Evolutionary conservation across 1,140 invertebrate species (phyloP).

Genomic region (Cyclina sinensis): DNA sequence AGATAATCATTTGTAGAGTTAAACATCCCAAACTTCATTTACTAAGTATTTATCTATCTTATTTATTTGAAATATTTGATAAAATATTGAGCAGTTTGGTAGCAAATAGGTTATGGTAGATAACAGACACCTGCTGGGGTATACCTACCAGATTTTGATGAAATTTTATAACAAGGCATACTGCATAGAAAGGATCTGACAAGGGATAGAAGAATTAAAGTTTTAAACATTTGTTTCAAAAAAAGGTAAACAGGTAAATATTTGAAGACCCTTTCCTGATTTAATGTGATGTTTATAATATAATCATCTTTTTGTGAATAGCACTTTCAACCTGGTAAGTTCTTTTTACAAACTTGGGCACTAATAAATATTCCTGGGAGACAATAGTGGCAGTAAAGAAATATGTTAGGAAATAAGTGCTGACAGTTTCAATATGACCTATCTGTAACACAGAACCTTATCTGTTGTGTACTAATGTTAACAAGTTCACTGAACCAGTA

Average conservation of each 20-base stretch:
- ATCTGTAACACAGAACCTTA: neutral
- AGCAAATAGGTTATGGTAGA: constrained; percentile 13
- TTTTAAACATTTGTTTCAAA: no score
- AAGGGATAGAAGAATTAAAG: no score
- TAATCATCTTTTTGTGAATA: no score
- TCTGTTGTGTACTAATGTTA: neutral
- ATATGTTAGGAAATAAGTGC: constrained; percentile 1
- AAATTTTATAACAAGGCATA: no score
- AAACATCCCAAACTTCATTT: constrained; percentile 5
- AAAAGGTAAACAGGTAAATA: no score
- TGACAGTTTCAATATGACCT: constrained; percentile 11
- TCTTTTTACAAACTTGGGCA: no score
- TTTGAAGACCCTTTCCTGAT: no score
- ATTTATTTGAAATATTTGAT: constrained; percentile 60
- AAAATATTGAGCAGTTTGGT: constrained; percentile 16
- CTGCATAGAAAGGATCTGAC: no score
- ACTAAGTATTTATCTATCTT: constrained; percentile 60
- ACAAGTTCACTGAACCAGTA: constrained; percentile 6
- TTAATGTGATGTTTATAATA: no score
- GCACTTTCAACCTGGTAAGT: no score
- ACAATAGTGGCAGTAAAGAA: neutral
- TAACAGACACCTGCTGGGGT: constrained; percentile 1
- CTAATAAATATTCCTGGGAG: no score
- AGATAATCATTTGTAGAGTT: constrained; percentile 43
- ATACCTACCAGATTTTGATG: neutral